phyloP scores from a whole-genome alignment of 2,113 vertebrate genomes.

The Sinocyclocheilus anshuiensis region DNA sequence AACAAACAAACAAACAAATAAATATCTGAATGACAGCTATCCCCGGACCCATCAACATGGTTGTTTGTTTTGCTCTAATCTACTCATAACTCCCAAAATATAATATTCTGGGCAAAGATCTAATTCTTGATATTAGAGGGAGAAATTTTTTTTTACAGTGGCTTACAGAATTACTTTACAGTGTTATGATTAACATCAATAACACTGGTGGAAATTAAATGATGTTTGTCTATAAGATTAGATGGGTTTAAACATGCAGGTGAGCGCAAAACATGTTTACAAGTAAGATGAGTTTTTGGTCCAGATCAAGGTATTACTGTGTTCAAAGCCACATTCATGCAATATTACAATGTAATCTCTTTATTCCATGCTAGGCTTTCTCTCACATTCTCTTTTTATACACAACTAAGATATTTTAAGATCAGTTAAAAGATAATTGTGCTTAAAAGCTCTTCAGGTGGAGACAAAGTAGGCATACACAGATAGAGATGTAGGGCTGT shows the following conservation, averaged over 20 bases:
- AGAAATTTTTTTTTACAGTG: background rate
- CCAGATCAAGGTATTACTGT: too few relatives aligned
- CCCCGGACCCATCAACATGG: background rate
- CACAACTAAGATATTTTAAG: background rate
- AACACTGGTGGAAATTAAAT: background rate
- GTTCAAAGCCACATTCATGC: too few relatives aligned
- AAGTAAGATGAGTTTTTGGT: too few relatives aligned
- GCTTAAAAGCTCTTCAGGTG: background rate
- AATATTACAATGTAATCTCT: constrained; percentile 15
- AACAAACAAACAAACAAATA: background rate
- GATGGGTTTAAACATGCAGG: background rate
- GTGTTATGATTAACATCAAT: background rate
- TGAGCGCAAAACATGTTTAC: background rate
- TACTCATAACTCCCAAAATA: background rate
- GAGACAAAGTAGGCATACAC: background rate
- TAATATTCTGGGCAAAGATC: background rate
- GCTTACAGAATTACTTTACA: background rate
- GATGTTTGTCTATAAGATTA: background rate
- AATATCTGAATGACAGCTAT: background rate
- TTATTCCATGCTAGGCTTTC: background rate
- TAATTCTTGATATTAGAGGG: background rate
- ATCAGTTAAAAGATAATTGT: background rate
- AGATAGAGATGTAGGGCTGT: background rate
- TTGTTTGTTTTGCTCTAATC: background rate
- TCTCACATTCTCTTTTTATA: background rate